Base-by-base conservation (phyloP, 53 echinoderm and acorn worm genomes). In the Antedon mediterranea region DNA sequence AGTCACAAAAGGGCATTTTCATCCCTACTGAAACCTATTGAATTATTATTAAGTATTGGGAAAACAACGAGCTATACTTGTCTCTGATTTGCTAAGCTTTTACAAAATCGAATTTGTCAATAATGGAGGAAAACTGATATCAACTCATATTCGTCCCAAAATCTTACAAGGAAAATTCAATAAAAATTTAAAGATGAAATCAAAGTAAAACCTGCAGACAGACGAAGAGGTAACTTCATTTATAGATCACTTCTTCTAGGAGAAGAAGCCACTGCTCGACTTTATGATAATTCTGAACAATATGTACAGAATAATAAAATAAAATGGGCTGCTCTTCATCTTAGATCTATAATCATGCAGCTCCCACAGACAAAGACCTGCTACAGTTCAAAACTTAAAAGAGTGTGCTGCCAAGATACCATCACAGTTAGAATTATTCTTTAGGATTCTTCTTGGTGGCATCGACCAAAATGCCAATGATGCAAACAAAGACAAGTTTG, bases 261-360 rank as follows among this genome's bases (percentile, higher is more conserved):
- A 78, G 82, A 78, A 0, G 84, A 85, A 8, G 85, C 73, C 14
- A 85, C 32, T 73, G 80, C 73, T 30, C 23, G 34, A 27, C 76
- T 89, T 0, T 3, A 82, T 30, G 73, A 89, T 2, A 72, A 85
- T 73, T 14, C 76, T 15, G 34, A 77, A 33, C 71, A 0, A 79
- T 34, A 71, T 79, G 11, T 78, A 43, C 57, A 80, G 71, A 72
- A 89, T 44, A 72, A 82, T 29, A 83, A 89, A 32, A 1, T 85
- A 0, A 79, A 34, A 75, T 85, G 85, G 83, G 83, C 81, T 27
- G 86, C 87, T 28, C 87, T 87, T 43, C 85, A 87, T 41, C 84
- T 90, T 32, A 32, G 87, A 29, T 74, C 76, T 23, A 73, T 81
- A 71, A 86, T 90, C 30, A 73, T 78, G 73, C n/a, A 86, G 72